Evolutionary conservation across 2,888 invertebrate genomes (phyloP).

Genomic region (Trissonchulus sp.): DNA sequence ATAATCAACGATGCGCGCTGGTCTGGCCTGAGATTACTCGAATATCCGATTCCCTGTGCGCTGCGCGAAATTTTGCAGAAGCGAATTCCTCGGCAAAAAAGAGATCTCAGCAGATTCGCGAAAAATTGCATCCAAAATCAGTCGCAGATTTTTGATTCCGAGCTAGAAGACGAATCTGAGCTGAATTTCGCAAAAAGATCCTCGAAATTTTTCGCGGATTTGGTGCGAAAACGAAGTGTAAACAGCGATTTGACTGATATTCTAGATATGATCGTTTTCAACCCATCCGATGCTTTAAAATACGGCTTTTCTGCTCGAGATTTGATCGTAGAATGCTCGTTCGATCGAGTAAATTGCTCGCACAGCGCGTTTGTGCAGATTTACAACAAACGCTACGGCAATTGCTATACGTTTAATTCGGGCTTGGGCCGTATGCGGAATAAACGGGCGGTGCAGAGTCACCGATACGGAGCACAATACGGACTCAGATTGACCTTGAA

Average conservation of each 20-base stretch:
- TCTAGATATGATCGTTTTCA: not conserved
- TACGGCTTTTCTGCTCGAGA: not conserved
- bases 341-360: slow-evolving; percentile 20
- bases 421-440: not conserved
- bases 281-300: not conserved
- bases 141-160: not conserved
- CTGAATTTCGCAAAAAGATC: too few relatives aligned
- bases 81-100: too few relatives aligned
- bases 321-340: slow-evolving; percentile 26
- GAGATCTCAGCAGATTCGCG: too few relatives aligned
- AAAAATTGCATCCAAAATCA: not conserved
- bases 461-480: slow-evolving; percentile 22
- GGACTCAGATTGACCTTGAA: slow-evolving; percentile 43
- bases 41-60: not conserved
- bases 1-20: not conserved
- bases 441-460: slow-evolving; percentile 11
- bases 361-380: not conserved
- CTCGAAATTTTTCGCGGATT: too few relatives aligned
- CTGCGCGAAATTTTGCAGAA: not conserved
- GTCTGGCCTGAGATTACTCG: not conserved
- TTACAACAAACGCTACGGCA: slow-evolving; percentile 34
- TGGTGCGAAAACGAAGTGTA: too few relatives aligned
- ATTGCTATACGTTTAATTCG: slow-evolving; percentile 38
- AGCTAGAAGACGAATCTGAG: too few relatives aligned
- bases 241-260: slow-evolving; percentile 19